phyloP scores from a whole-genome alignment of 2,113 vertebrate species.

The Calypte anna region DNA sequence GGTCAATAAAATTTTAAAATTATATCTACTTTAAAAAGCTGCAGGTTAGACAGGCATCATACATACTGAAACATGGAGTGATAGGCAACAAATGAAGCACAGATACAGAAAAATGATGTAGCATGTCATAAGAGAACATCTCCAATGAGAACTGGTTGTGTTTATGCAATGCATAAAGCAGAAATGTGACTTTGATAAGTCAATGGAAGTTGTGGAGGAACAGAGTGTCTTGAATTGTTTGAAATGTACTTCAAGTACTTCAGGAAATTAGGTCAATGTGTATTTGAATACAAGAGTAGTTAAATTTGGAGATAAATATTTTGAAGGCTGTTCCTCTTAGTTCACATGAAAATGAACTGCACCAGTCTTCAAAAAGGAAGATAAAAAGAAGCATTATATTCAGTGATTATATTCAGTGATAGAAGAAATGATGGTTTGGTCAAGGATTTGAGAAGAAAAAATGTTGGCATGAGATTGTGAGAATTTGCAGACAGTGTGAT shows the following conservation, averaged over 20 bases:
- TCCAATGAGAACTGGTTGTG: background rate
- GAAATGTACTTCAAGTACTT: background rate
- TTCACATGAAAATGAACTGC: background rate
- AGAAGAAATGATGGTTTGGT: background rate
- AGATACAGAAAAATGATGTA: background rate
- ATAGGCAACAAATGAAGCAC: background rate
- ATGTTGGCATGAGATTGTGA: background rate
- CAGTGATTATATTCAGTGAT: background rate
- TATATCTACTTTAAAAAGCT: background rate
- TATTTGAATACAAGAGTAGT: background rate
- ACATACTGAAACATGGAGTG: background rate
- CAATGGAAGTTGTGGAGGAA: background rate
- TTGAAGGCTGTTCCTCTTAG: background rate
- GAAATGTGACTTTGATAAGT: background rate
- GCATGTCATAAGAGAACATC: background rate
- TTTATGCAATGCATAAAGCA: background rate
- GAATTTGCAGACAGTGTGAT: background rate
- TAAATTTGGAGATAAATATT: background rate
- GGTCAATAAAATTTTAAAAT: accelerated
- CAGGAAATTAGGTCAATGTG: background rate
- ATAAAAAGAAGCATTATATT: background rate
- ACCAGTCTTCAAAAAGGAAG: background rate
- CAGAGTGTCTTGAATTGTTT: background rate
- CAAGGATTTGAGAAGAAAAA: background rate
- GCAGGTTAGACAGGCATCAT: background rate